A percentile compares a stretch with the other conserved stretches of the same genome.
phyloP scores from a whole-genome alignment of 30 jellyfish, hydroid and myxozoan species.

The Cassiopea andromeda region DNA sequence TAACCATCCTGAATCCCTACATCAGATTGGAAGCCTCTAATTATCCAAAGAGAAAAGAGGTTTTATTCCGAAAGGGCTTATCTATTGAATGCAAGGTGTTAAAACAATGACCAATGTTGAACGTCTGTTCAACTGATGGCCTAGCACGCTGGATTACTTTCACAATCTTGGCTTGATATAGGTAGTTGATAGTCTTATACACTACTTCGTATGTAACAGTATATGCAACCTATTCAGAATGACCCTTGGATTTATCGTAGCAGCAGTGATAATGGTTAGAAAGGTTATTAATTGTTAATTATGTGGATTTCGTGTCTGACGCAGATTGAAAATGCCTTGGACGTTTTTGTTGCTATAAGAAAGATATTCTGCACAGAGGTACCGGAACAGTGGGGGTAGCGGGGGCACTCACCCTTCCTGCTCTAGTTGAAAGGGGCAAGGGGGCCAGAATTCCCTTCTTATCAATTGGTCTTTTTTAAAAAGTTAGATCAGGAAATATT shows the following conservation, averaged over 20 bases:
- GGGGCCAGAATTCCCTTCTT: too few relatives aligned
- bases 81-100: constrained; percentile 1
- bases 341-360: too few relatives aligned
- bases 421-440: too few relatives aligned
- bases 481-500: too few relatives aligned
- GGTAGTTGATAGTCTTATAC: not conserved
- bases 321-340: too few relatives aligned
- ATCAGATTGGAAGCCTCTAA: constrained; percentile 5
- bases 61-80: not conserved
- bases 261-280: not conserved
- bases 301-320: too few relatives aligned
- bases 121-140: not conserved
- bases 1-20: not conserved
- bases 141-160: not conserved
- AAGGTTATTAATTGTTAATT: not conserved
- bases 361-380: too few relatives aligned
- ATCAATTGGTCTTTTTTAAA: too few relatives aligned
- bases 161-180: not conserved
- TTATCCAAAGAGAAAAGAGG: not conserved
- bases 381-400: too few relatives aligned
- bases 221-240: not conserved
- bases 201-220: not conserved
- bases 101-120: not conserved
- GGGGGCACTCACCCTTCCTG: too few relatives aligned
- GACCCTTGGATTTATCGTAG: not conserved